Percentiles rank a stretch among this genome's conserved stretches.
Evolutionary conservation across 2,888 invertebrate genomes (phyloP).

Genomic region (Leptinotarsa rubiginosa): DNA sequence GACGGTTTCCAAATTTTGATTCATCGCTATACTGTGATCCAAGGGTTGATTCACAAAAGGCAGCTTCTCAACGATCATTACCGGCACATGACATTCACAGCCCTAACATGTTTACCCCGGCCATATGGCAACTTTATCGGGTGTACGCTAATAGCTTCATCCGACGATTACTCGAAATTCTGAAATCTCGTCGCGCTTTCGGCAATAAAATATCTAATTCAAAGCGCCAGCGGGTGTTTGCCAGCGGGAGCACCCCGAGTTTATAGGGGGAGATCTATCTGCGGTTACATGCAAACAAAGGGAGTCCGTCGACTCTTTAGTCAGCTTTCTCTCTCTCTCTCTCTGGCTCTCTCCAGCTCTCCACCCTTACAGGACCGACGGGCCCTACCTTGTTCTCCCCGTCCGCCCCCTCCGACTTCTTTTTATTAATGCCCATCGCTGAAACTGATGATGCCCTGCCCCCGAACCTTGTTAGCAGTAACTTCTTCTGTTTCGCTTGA

Average conservation of each 20-base stretch:
- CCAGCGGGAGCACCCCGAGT: constrained; percentile 36
- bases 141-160: constrained; percentile 25
- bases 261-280: constrained; percentile 41
- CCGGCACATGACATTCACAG: background rate
- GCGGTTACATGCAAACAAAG: constrained; percentile 61
- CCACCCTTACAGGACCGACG: constrained; percentile 10
- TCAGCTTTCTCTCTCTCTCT: constrained; percentile 35
- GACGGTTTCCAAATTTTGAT: too few relatives aligned
- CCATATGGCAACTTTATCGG: background rate
- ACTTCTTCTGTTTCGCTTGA: constrained; percentile 42
- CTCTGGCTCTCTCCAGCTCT: constrained; percentile 7
- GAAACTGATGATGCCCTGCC: constrained; percentile 44
- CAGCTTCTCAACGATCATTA: background rate
- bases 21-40: too few relatives aligned
- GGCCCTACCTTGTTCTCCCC: constrained; percentile 7
- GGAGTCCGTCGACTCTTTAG: constrained; percentile 42
- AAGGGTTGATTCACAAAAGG: too few relatives aligned
- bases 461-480: constrained; percentile 47
- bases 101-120: background rate
- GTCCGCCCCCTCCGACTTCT: constrained; percentile 45
- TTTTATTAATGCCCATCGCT: constrained; percentile 53
- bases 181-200: constrained; percentile 50
- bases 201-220: constrained; percentile 49
- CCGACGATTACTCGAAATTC: constrained; percentile 37
- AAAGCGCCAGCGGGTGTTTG: constrained; percentile 35